Evolutionary conservation across 2,888 invertebrate species (phyloP), one percentile per base, ranked within the genome.

Genomic region (Dasysyrphus albostriatus): DNA sequence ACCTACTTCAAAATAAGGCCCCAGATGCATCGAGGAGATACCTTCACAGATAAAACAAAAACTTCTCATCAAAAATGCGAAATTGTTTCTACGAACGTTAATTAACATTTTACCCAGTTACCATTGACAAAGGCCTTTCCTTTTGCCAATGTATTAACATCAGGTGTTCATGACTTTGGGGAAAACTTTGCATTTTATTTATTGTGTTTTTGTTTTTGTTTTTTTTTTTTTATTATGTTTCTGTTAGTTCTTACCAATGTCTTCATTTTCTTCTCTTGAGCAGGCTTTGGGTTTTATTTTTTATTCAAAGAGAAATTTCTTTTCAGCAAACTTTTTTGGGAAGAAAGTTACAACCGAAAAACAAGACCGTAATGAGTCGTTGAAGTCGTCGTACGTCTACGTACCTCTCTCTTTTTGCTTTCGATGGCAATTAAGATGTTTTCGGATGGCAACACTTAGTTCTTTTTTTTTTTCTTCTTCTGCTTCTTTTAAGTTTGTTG

Each of bases 151-250:
- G 70, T 83, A 80, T 79, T 83, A 83, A 83, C 83, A 83, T 74
- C 83, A 83, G 84, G 84, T 84, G 84, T 81, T 84, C 76, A 81
- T 84, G 84, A 84, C 76, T 84, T 72, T 84, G 59, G 81, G 56
- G 42, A 59, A 81, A 81, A 81, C 72, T 81, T 84, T 67, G 75
- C 73, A 84, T 84, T 67, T 84, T 81, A 81, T 81, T 81, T 84
- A 80, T 63, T 75, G 63, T 42, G n/a, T n/a, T n/a, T n/a, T n/a
- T n/a, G n/a, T n/a, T n/a, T n/a, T n/a, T n/a, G n/a, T n/a, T n/a
- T n/a, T n/a, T 42, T 59, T 14, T 37, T 69, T 24, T 61, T 34
- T 44, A 29, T 56, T 54, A 29, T 47, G 56, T 58, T 34, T 2
- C 12, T 16, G 47, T 24, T 63, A 37, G 67, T 39, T 76, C 34